phyloP scores from a whole-genome alignment of 2,888 invertebrate genomes.

The Trimorus sp. region DNA sequence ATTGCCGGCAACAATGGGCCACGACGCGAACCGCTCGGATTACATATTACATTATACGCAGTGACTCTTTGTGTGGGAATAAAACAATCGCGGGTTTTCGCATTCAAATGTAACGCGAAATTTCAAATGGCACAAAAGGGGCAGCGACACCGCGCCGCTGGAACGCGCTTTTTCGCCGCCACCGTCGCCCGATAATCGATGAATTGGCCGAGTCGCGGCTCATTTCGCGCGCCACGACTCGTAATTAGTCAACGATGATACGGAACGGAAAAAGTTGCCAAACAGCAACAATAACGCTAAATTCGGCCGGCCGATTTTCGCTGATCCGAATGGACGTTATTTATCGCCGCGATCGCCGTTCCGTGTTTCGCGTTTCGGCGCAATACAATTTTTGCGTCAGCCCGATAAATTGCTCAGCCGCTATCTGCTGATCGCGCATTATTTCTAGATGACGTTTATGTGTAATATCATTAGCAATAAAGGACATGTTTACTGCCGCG shows the following conservation, averaged over 20 bases:
- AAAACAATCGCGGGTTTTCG: conserved; percentile 55
- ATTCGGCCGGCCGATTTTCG: conserved; percentile 9
- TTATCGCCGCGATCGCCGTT: conserved; percentile 43
- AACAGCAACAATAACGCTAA: too few species aligned
- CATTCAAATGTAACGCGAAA: conserved; percentile 50
- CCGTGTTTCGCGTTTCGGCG: conserved; percentile 34
- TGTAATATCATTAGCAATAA: conserved; percentile 59
- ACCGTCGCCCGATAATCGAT: conserved; percentile 23
- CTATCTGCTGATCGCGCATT: conserved; percentile 51
- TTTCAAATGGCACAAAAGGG: conserved; percentile 24
- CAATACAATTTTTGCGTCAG: conserved; percentile 40
- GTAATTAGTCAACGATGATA: neutral
- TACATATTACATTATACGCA: conserved; percentile 53
- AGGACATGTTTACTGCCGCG: conserved; percentile 43
- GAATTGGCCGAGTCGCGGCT: conserved; percentile 19
- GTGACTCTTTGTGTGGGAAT: conserved; percentile 43
- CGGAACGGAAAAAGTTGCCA: too few species aligned
- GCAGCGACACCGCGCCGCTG: neutral
- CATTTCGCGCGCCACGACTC: conserved; percentile 3
- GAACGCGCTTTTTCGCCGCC: conserved; percentile 19
- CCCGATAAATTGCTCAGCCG: conserved; percentile 36
- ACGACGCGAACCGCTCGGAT: conserved; percentile 49
- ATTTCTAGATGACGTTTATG: conserved; percentile 56
- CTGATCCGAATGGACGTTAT: conserved; percentile 28
- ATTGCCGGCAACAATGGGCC: conserved; percentile 56